A percentile compares a stretch with the other conserved stretches of the same genome.
Evolutionary conservation across 2,113 vertebrate genomes (phyloP).

Genomic region (Semicossyphus pulcher): DNA sequence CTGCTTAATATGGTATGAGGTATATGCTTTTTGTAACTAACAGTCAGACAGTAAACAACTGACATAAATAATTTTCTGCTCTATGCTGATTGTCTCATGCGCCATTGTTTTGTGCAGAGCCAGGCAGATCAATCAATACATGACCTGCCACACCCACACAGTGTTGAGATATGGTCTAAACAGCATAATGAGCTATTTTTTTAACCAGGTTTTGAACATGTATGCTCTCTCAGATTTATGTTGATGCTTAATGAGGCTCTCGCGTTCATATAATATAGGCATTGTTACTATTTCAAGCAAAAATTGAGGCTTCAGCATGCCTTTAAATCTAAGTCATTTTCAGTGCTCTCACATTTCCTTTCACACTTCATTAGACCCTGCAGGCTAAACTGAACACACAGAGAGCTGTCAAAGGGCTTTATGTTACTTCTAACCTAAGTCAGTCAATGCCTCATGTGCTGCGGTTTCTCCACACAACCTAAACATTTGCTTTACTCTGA

Average conservation of each 20-base stretch:
- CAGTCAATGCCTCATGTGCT: constrained; percentile 34
- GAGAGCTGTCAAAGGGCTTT: constrained; percentile 17
- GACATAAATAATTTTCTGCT: neutral
- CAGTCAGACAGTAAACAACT: too few relatives aligned
- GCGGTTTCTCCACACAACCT: constrained; percentile 38
- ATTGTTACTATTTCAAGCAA: neutral
- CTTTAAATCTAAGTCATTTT: constrained; percentile 35
- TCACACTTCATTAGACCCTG: constrained; percentile 30
- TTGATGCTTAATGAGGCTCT: too few relatives aligned
- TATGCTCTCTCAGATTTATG: too few relatives aligned
- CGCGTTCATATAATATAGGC: neutral
- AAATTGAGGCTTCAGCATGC: neutral
- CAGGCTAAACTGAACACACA: constrained; percentile 52
- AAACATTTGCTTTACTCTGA: constrained; percentile 48
- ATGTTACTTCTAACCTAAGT: constrained; percentile 42
- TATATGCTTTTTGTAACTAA: too few relatives aligned
- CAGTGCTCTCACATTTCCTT: constrained; percentile 35
- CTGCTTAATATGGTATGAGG: too few relatives aligned
- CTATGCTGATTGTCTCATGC: neutral
- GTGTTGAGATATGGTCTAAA: neutral
- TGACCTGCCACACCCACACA: neutral
- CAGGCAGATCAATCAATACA: neutral
- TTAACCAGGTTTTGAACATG: too few relatives aligned
- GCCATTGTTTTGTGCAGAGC: too few relatives aligned
- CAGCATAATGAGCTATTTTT: neutral